Conservation (phyloP, 2,797 vertebrate species). For the Euphonia xanthogaster region DNA sequence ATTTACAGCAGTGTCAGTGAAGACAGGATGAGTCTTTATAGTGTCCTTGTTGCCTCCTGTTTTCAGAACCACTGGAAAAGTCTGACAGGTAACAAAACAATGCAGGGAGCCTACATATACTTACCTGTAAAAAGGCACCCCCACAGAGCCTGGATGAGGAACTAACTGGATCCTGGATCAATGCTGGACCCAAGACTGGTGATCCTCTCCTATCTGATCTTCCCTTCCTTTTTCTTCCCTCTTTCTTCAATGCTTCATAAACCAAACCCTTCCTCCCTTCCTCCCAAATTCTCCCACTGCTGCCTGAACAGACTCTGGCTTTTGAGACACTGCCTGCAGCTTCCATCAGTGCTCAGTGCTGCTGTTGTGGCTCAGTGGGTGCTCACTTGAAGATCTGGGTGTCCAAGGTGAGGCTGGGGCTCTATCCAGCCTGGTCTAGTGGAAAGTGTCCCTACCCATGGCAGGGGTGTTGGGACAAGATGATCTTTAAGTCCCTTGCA, state of each 20-base stretch:
- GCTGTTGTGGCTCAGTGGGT: background rate
- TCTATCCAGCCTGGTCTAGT: background rate
- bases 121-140: background rate
- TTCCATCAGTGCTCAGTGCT: background rate
- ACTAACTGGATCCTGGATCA: background rate
- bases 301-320: background rate
- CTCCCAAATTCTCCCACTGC: background rate
- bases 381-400: background rate
- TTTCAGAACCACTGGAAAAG: background rate
- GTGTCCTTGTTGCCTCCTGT: background rate
- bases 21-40: background rate
- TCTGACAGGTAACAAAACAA: background rate
- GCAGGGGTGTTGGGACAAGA: too few relatives aligned
- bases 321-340: background rate
- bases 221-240: background rate
- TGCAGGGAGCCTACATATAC: background rate
- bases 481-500: background rate
- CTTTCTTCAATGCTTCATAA: background rate
- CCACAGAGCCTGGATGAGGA: too few relatives aligned
- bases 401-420: background rate
- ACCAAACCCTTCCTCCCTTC: background rate
- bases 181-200: background rate
- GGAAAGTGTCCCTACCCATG: background rate
- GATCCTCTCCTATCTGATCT: background rate
- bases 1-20: background rate